Conservation (phyloP, 2,113 vertebrate species). For the Prolemur simus region DNA sequence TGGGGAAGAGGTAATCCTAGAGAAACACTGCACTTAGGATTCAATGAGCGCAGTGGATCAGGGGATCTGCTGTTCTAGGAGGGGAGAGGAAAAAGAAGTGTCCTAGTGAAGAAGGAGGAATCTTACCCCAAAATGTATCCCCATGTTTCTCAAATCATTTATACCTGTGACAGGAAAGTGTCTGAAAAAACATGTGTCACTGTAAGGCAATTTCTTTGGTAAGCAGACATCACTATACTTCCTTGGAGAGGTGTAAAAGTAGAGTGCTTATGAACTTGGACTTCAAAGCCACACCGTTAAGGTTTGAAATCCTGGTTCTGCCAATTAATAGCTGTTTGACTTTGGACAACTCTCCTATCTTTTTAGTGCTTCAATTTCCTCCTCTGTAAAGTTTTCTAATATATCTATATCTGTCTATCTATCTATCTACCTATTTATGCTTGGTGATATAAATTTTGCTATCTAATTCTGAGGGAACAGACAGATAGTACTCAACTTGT, state of each 20-base stretch:
- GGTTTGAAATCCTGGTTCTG: conserved; percentile 16
- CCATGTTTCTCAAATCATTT: not conserved
- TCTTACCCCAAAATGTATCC: not conserved
- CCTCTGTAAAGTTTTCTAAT: conserved; percentile 22
- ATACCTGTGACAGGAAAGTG: conserved; percentile 6
- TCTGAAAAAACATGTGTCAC: not conserved
- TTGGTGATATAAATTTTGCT: not conserved
- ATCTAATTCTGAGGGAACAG: not conserved
- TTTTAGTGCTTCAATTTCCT: not conserved
- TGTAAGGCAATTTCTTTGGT: not conserved
- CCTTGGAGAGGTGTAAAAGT: conserved; percentile 10
- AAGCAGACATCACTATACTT: not conserved
- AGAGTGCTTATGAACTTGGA: not conserved
- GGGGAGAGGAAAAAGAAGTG: not conserved
- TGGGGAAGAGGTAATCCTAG: not conserved
- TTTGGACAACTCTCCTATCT: not conserved
- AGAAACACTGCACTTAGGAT: not conserved
- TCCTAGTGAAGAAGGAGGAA: not conserved
- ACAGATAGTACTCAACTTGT: not conserved
- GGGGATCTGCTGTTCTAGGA: not conserved
- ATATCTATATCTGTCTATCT: not conserved
- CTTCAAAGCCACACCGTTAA: not conserved
- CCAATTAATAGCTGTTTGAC: not conserved
- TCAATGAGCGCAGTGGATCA: not conserved
- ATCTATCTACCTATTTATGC: not conserved